Conservation (phyloP, 2,888 invertebrate species). For the Volucella bombylans region DNA sequence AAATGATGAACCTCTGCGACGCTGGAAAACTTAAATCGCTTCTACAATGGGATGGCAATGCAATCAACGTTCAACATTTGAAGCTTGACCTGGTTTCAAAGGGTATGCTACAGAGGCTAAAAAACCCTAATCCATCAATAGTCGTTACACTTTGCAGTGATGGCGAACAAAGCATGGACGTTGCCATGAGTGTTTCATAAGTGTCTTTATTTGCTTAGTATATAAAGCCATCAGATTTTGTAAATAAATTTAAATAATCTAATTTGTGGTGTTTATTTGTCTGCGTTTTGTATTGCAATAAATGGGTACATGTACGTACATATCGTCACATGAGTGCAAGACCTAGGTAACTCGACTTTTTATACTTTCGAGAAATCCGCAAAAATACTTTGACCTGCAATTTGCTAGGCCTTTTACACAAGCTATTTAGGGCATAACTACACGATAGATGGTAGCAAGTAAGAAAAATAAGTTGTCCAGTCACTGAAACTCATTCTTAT, state of each 20-base stretch:
- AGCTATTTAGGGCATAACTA: no score
- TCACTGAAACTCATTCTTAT: no score
- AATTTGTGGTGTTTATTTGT: background rate
- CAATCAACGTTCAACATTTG: slow-evolving; percentile 81
- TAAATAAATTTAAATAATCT: background rate
- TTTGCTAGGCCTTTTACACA: no score
- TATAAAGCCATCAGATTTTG: background rate
- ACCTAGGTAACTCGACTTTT: no score
- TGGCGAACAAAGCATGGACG: slow-evolving; percentile 66
- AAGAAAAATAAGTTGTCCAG: no score
- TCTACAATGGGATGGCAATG: slow-evolving; percentile 81
- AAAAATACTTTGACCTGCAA: no score
- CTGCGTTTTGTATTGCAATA: no score
- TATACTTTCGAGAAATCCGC: no score
- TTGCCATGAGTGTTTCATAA: slow-evolving; percentile 32
- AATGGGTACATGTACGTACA: no score
- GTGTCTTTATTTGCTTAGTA: background rate
- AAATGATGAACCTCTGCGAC: slow-evolving; percentile 52
- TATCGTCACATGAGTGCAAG: no score
- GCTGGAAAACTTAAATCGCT: slow-evolving; percentile 78
- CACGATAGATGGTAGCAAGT: no score
- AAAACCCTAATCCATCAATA: slow-evolving; percentile 72
- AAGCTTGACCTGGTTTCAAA: slow-evolving; percentile 81
- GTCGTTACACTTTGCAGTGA: slow-evolving; percentile 68
- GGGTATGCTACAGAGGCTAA: slow-evolving; percentile 78